A percentile compares a stretch with the other conserved stretches of the same genome.
Conservation (phyloP, 2,113 vertebrate genomes). For the Miniopterus natalensis region DNA sequence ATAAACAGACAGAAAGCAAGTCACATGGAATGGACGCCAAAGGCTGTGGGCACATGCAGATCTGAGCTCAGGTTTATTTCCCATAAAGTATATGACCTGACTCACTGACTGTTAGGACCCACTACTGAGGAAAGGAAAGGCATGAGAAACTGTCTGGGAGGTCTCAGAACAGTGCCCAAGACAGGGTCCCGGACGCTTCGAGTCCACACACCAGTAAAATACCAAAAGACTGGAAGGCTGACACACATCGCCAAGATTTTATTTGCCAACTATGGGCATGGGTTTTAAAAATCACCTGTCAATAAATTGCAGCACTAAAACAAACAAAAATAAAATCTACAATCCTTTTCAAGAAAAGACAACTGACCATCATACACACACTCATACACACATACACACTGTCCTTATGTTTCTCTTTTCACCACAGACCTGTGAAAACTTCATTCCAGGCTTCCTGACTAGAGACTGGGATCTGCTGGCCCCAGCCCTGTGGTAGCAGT, state of each 20-base stretch:
- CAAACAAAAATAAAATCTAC: not conserved
- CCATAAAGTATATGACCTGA: not conserved
- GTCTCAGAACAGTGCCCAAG: not conserved
- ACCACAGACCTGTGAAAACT: not conserved
- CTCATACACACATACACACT: not conserved
- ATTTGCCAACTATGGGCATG: not conserved
- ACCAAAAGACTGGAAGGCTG: not conserved
- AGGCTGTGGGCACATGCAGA: not conserved
- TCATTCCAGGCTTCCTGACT: not conserved
- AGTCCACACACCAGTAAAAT: not conserved
- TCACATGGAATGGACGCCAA: not conserved
- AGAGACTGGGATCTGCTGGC: not conserved
- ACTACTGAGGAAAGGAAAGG: fast-evolving
- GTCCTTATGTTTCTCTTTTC: not conserved
- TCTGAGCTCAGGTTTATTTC: not conserved
- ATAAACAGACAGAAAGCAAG: not conserved
- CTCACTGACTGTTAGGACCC: not conserved
- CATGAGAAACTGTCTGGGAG: not conserved
- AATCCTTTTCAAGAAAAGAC: constrained; percentile 9
- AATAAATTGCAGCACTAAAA: not conserved
- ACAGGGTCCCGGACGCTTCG: not conserved
- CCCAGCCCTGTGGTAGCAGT: not conserved
- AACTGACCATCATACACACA: not conserved
- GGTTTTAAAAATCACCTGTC: constrained; percentile 1
- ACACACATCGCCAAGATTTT: not conserved